A percentile compares a stretch with the other conserved stretches of the same genome.
Conservation (phyloP, 2,113 vertebrate species). For the Dasyurus viverrinus region DNA sequence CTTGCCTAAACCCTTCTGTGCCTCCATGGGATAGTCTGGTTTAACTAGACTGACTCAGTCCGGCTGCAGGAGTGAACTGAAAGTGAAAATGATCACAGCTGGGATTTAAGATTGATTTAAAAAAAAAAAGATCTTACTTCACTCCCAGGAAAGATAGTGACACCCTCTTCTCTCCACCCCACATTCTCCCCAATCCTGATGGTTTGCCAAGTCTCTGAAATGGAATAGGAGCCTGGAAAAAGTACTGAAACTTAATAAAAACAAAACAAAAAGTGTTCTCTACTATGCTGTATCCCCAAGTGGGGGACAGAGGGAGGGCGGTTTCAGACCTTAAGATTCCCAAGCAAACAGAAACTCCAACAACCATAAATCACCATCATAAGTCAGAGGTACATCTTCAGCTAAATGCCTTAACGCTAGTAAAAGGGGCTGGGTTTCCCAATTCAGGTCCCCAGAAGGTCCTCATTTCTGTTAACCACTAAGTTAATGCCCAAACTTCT, state of each 20-base stretch:
- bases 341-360: conserved; percentile 79
- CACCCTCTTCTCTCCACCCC: neutral
- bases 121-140: neutral
- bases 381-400: conserved; percentile 83
- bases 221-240: conserved; percentile 9
- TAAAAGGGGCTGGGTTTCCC: conserved; percentile 71
- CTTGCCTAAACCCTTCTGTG: neutral
- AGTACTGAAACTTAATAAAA: neutral
- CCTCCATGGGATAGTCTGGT: neutral
- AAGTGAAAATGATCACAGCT: conserved; percentile 36
- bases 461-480: conserved; percentile 78
- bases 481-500: conserved; percentile 83
- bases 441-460: conserved; percentile 72
- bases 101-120: neutral
- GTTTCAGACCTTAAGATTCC: conserved; percentile 80
- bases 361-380: conserved; percentile 90
- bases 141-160: neutral
- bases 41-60: neutral
- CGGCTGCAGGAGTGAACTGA: neutral
- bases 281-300: conserved; percentile 75
- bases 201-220: neutral
- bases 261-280: conserved; percentile 70
- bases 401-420: conserved; percentile 81
- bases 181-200: neutral
- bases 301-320: conserved; percentile 77